Conservation (phyloP, 2,888 invertebrate species). For the Notodonta dromedarius region DNA sequence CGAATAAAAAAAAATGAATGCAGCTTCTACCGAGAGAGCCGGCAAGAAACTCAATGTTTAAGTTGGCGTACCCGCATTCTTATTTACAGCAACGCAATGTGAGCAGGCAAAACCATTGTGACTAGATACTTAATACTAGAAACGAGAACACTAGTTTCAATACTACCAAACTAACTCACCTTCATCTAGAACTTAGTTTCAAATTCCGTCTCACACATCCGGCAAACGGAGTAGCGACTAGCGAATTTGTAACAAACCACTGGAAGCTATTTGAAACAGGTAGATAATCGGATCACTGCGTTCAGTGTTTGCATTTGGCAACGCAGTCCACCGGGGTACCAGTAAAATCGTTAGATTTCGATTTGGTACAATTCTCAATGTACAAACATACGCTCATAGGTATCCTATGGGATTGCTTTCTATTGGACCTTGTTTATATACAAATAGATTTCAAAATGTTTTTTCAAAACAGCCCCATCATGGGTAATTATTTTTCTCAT, state of each 20-base stretch:
- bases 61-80: no score
- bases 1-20: no score
- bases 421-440: neutral
- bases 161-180: neutral
- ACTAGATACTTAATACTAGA: no score
- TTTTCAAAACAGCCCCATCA: no score
- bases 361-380: neutral
- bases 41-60: no score
- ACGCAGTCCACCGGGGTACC: neutral
- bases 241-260: slow-evolving; percentile 3
- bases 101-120: no score
- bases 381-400: neutral
- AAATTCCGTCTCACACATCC: neutral
- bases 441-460: neutral
- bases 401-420: neutral
- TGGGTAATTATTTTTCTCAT: no score
- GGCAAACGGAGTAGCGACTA: neutral
- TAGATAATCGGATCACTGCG: slow-evolving; percentile 6
- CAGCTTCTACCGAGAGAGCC: no score
- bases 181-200: neutral
- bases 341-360: slow-evolving; percentile 2
- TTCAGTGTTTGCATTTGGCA: neutral
- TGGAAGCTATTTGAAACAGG: slow-evolving; percentile 3
- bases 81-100: no score
- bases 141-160: no score